Evolutionary conservation across 2,113 vertebrate species (phyloP), one percentile per base, ranked within the genome.

Genomic region (Uria lomvia): DNA sequence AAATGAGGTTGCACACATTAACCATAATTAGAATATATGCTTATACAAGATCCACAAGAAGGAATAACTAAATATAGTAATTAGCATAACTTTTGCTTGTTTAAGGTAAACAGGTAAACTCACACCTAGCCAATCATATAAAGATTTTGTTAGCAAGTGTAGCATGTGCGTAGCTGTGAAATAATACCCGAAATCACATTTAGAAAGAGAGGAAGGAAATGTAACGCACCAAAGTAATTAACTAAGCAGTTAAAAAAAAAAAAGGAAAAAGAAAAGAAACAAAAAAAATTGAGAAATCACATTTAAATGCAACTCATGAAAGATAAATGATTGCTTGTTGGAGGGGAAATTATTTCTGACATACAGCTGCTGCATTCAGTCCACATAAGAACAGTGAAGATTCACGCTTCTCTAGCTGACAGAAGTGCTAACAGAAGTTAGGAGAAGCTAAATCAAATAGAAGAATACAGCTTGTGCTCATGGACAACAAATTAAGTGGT

Each of bases 271-370:
- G 7, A 60, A 34, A 78, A 60, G 32, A 40, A 85, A 50, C 4
- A 36, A 71, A 68, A 88, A 88, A 66, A 50, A 45, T 45, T 50
- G 65, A 86, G 47, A 89, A 66, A 95, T 38, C 77, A 42, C 66
- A 88, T 95, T 90, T 72, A 85, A 93, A 96, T 85, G 81, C 56
- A 92, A 29, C 66, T 76, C 66, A 58, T 78, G 67, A 94, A 85
- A 92, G 81, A 84, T 3, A 92, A 79, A 85, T 63, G 81, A 65
- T 56, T 75, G 90, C 77, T 91, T 85, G n/a, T 71, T 96, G 85
- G 74, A 88, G 42, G 18, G 24, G 72, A 90, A 93, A 68, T 79
- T 62, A 83, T 79, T 90, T 88, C 74, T 92, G 55, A 79, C 47
- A 70, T 53, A 73, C 63, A 92, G 86, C 88, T 97, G 75, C 85